A percentile compares a stretch with the other conserved stretches of the same genome.
These are phyloP conservation scores for Tinea trinotella DNA, from an alignment of 2,888 invertebrate genomes.

Conservation along the genomic window DNA sequence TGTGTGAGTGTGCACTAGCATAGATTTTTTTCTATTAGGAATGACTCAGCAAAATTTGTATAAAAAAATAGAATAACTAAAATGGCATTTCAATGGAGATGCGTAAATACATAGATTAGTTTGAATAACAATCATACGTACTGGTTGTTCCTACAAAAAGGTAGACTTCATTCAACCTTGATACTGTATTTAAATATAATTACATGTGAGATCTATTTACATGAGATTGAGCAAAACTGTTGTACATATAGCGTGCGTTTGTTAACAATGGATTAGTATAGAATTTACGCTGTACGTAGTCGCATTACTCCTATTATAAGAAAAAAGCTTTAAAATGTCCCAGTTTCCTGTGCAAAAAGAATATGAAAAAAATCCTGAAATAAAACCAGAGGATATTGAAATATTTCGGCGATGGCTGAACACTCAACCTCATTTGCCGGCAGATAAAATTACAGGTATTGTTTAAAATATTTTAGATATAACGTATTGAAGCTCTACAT, in stretches of 20 bases:
- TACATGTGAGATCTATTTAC: not conserved
- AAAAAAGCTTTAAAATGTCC: slow-evolving; percentile 1
- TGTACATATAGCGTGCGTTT: not conserved
- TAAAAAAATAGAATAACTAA: not conserved
- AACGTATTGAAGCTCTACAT: too few species aligned
- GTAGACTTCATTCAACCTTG: not conserved
- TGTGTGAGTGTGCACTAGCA: too few species aligned
- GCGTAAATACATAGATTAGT: slow-evolving; percentile 2
- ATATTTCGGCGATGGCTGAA: slow-evolving; percentile 72
- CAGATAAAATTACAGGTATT: slow-evolving; percentile 55
- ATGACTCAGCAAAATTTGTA: not conserved
- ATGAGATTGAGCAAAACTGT: not conserved
- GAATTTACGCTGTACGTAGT: not conserved
- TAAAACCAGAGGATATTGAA: slow-evolving; percentile 70
- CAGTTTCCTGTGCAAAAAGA: slow-evolving; percentile 35
- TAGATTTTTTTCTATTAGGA: too few species aligned
- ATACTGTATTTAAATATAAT: slow-evolving; percentile 4
- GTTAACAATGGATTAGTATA: not conserved
- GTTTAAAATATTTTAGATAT: too few species aligned
- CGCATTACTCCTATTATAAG: too few species aligned
- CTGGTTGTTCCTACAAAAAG: not conserved
- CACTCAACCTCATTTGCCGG: slow-evolving; percentile 74
- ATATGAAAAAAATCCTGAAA: slow-evolving; percentile 68
- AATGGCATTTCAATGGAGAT: not conserved
- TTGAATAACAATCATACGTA: not conserved